These are phyloP conservation scores for Brachionus rotundiformis DNA, from an alignment of 1,140 invertebrate species.

Conservation along the genomic window DNA sequence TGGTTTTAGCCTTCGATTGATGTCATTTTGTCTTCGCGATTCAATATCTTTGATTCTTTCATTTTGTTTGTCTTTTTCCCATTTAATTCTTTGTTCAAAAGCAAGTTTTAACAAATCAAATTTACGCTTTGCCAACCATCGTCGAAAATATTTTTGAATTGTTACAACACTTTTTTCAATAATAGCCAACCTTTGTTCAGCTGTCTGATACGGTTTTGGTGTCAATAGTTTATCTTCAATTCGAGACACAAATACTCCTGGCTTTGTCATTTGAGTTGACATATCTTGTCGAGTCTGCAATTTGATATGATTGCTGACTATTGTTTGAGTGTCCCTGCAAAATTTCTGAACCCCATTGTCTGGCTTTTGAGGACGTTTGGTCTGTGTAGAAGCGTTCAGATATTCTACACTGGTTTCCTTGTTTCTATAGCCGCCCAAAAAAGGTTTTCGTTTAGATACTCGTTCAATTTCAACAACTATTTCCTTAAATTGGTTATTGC, in stretches of 20 bases:
- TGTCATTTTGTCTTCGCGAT: constrained; percentile 58
- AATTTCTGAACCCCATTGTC: constrained; percentile 55
- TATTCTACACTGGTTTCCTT: constrained; percentile 59
- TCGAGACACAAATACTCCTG: constrained; percentile 61
- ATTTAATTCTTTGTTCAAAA: constrained; percentile 34
- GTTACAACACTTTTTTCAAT: constrained; percentile 53
- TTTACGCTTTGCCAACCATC: constrained; percentile 56
- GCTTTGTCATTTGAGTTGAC: constrained; percentile 64
- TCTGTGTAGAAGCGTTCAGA: constrained; percentile 63
- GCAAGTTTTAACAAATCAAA: constrained; percentile 54
- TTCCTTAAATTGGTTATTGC: constrained; percentile 58
- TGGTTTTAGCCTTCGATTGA: constrained; percentile 63
- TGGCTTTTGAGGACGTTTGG: constrained; percentile 57
- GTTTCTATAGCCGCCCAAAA: constrained; percentile 63
- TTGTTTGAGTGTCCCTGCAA: constrained; percentile 64
- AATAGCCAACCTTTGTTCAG: constrained; percentile 57
- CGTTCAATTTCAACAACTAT: constrained; percentile 64
- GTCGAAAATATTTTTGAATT: constrained; percentile 57
- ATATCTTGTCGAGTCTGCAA: constrained; percentile 63
- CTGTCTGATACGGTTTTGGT: constrained; percentile 62
- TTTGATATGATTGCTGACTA: constrained; percentile 56
- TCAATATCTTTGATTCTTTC: constrained; percentile 57
- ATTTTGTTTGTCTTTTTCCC: constrained; percentile 56
- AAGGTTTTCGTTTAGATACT: constrained; percentile 60
- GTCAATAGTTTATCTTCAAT: constrained; percentile 59